Evolutionary conservation across 2,113 vertebrate species (phyloP), one percentile per base, ranked within the genome.

Genomic region (Rhinolophus ferrumequinum): DNA sequence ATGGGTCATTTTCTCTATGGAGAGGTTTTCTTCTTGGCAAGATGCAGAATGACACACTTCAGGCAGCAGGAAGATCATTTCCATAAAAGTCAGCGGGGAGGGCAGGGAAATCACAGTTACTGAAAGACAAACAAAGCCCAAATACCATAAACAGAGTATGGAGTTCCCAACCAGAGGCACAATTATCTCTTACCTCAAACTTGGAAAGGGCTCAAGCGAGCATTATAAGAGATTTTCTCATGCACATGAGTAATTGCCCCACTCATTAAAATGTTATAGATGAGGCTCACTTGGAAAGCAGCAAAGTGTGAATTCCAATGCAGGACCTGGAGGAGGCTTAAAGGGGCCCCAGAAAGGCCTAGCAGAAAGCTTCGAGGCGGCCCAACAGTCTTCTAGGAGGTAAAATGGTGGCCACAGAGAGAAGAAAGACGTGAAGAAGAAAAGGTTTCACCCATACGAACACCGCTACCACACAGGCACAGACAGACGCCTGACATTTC

Each of bases 141-240:
- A 96, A 97, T 97, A 98, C 96, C 93, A 92, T 83, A 95, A 88
- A 95, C 94, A 96, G 73, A 96, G 95, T 89, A 92, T 56, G 54
- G 93, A 97, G 92, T 81, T 97, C 97, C 90, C 96, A 96, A 94
- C 50, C 86, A 97, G 94, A 98, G 89, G 97, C 89, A 96, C 88
- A 98, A 97, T 98, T 98, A 98, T 98, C 97, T 96, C 97, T 98
- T 98, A 97, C 97, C 97, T 98, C 97, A 98, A 94, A 89, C 54
- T 95, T 96, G 67, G 97, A 93, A 4, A 77, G 80, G 38, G 85
- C 44, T 79, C 96, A 96, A 94, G 52, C 22, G 12, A 95, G 95
- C 69, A 97, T 86, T 97, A 83, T 97, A 87, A 97, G 96, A 93
- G 72, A 72, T 97, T 98, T 98, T 98, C 98, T 98, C 98, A 98